Conservation (phyloP, 2,113 vertebrate genomes). For the Eretmochelys imbricata region DNA sequence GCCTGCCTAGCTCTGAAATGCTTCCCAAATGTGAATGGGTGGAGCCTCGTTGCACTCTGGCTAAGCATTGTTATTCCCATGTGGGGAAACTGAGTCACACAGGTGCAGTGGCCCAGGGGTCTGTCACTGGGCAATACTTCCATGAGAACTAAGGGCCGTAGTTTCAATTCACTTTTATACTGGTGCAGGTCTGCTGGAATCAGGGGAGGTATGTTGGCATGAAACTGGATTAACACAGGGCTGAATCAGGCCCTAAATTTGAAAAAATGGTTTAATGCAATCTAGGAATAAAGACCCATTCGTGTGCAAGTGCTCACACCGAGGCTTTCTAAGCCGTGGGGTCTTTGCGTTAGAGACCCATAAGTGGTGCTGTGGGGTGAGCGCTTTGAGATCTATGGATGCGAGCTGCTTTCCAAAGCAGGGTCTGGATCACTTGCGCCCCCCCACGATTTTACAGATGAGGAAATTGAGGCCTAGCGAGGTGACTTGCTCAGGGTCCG, state of each 20-base stretch:
- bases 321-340: conserved; percentile 1
- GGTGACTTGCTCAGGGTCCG: not conserved
- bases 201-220: not conserved
- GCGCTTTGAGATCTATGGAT: not conserved
- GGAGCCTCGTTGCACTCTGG: not conserved
- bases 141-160: not conserved
- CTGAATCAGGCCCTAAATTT: not conserved
- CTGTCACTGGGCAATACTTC: not conserved
- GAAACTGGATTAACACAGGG: not conserved
- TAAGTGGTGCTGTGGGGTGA: not conserved
- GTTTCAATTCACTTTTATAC: not conserved
- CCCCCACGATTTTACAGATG: not conserved
- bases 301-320: too few species aligned
- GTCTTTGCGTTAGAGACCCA: conserved; percentile 49
- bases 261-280: not conserved
- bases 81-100: not conserved
- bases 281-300: not conserved
- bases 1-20: not conserved
- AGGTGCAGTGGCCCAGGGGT: not conserved
- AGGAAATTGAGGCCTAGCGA: not conserved
- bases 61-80: not conserved
- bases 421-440: not conserved
- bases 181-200: not conserved
- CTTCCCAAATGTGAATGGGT: not conserved
- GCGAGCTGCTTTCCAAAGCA: not conserved